Conservation (phyloP, 2,113 vertebrate species). For the Colossoma macropomum region DNA sequence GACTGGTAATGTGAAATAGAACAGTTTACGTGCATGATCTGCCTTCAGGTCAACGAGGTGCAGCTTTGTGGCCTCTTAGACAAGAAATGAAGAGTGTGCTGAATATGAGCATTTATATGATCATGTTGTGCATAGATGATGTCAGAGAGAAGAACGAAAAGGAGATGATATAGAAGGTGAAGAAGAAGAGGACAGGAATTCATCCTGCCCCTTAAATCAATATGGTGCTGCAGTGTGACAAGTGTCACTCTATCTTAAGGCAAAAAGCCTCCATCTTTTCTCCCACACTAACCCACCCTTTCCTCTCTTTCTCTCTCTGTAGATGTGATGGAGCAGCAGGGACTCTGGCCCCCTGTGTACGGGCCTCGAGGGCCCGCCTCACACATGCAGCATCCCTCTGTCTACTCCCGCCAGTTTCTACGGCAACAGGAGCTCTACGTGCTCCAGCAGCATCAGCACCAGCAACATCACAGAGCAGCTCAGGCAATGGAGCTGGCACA, state of each 20-base stretch:
- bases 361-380: constrained; percentile 84
- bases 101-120: constrained; percentile 16
- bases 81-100: constrained; percentile 31
- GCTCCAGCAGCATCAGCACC: constrained; percentile 84
- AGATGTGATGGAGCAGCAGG: constrained; percentile 93
- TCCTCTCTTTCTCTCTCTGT: constrained; percentile 60
- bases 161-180: not conserved
- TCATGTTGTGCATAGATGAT: not conserved
- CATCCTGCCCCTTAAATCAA: constrained; percentile 24
- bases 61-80: not conserved
- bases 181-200: constrained; percentile 7
- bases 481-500: constrained; percentile 76
- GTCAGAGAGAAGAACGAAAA: constrained; percentile 25
- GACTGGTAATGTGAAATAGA: constrained; percentile 30
- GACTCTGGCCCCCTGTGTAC: constrained; percentile 91
- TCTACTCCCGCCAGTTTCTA: constrained; percentile 91
- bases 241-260: constrained; percentile 31
- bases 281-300: constrained; percentile 27
- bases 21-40: constrained; percentile 20
- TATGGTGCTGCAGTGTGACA: constrained; percentile 27
- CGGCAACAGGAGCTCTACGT: constrained; percentile 92
- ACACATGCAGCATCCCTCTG: constrained; percentile 90
- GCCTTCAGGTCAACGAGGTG: not conserved
- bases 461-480: constrained; percentile 80
- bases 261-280: constrained; percentile 35